Evolutionary conservation across 1,140 invertebrate species (phyloP).

Genomic region (Acromyrmex heyeri): DNA sequence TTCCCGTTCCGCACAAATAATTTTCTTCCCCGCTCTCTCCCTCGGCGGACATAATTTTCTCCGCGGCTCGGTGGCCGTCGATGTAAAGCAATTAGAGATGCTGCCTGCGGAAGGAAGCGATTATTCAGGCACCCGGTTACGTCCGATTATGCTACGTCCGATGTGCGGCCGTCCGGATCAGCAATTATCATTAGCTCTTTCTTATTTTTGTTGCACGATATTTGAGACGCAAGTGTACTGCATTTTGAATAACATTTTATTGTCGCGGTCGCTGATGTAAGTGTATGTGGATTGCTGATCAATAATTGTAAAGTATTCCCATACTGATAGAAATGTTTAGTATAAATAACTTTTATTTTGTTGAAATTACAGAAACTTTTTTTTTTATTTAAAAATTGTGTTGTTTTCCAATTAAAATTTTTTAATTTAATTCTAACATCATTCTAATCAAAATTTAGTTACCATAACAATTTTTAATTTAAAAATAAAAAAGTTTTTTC

Average conservation of each 20-base stretch:
- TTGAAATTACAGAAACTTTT: too few species aligned
- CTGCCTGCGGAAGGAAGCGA: conserved; percentile 50
- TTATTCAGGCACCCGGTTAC: conserved; percentile 24
- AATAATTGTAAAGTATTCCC: too few species aligned
- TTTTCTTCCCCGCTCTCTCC: conserved; percentile 51
- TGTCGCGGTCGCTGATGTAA: too few species aligned
- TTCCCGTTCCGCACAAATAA: conserved; percentile 42
- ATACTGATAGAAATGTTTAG: too few species aligned
- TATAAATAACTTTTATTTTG: too few species aligned
- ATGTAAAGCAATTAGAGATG: conserved; percentile 56
- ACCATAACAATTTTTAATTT: too few species aligned
- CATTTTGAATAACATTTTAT: conserved; percentile 2
- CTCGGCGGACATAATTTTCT: conserved; percentile 47
- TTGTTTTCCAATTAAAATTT: too few species aligned
- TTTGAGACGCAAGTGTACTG: not conserved
- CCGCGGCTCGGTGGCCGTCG: conserved; percentile 14
- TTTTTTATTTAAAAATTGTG: too few species aligned
- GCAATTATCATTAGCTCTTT: conserved; percentile 37
- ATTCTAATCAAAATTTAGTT: too few species aligned
- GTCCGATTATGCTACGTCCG: conserved; percentile 10
- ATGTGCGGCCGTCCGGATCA: conserved; percentile 14
- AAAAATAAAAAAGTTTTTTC: too few species aligned
- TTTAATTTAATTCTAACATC: too few species aligned
- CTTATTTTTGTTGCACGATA: not conserved
- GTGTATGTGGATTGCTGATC: too few species aligned